Conservation (phyloP, 2,797 vertebrate species). For the Agapornis canus region DNA sequence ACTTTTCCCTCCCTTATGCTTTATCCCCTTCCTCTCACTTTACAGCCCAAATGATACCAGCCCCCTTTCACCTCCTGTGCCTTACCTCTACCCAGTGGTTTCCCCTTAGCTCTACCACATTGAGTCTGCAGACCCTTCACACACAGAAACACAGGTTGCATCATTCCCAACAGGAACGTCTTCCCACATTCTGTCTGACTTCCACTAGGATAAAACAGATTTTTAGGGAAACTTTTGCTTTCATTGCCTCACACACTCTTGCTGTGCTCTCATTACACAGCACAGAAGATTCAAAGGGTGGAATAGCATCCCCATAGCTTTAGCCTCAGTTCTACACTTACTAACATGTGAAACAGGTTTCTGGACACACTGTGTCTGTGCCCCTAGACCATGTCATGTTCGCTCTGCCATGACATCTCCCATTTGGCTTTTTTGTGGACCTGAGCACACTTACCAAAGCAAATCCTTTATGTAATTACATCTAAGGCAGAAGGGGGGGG, state of each 20-base stretch:
- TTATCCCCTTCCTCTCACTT: not conserved
- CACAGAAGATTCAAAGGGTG: not conserved
- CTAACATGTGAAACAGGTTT: not conserved
- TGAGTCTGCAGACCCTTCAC: not conserved
- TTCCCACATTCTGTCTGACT: not conserved
- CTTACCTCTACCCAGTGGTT: not conserved
- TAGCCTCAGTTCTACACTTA: not conserved
- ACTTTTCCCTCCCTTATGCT: not conserved
- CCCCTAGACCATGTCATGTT: not conserved
- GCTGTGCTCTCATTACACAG: not conserved
- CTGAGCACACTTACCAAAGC: not conserved
- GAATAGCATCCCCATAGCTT: not conserved
- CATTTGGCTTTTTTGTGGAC: not conserved
- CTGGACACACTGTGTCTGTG: not conserved
- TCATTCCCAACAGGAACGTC: not conserved
- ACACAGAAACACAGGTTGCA: not conserved
- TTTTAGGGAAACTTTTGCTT: not conserved
- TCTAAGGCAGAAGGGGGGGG: not conserved
- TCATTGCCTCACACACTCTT: not conserved
- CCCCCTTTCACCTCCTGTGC: not conserved
- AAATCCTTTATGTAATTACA: not conserved
- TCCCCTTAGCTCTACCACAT: not conserved
- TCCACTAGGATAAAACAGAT: not conserved
- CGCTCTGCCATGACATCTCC: not conserved
- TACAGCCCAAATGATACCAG: accelerated